phyloP scores from a whole-genome alignment of 2,888 invertebrate genomes.

The Globia sparganii region DNA sequence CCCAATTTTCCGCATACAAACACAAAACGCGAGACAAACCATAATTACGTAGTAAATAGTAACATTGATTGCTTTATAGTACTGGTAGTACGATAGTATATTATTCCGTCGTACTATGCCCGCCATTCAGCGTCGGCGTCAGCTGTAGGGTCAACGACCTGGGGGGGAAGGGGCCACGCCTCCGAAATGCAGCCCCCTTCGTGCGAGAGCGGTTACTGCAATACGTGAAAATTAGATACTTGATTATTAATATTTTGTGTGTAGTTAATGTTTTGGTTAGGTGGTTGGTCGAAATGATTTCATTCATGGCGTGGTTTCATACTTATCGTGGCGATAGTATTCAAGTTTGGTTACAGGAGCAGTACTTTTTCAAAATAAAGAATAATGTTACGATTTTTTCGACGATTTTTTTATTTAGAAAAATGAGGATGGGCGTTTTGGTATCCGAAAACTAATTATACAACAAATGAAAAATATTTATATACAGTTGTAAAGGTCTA shows the following conservation, averaged over 20 bases:
- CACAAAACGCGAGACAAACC: neutral
- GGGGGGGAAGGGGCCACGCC: constrained; percentile 70
- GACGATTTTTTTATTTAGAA: neutral
- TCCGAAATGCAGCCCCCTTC: constrained; percentile 66
- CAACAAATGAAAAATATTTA: too few relatives aligned
- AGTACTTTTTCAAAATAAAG: neutral
- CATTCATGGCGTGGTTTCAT: neutral
- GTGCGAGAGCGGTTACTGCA: constrained; percentile 55
- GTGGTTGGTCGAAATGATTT: constrained; percentile 6
- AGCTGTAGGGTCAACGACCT: constrained; percentile 84
- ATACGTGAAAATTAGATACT: constrained; percentile 63
- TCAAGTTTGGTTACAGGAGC: neutral
- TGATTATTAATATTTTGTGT: constrained; percentile 57
- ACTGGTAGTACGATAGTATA: constrained; percentile 28
- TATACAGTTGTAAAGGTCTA: too few relatives aligned
- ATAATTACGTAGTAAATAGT: constrained; percentile 33
- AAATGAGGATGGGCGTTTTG: too few relatives aligned
- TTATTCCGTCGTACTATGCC: constrained; percentile 75
- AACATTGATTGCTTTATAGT: constrained; percentile 28
- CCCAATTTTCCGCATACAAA: neutral
- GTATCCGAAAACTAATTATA: too few relatives aligned
- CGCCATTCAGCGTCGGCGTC: constrained; percentile 82
- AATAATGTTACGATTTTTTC: neutral
- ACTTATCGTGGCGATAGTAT: neutral
- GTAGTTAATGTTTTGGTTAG: constrained; percentile 6